phyloP scores from a whole-genome alignment of 35 echinoderm and acorn worm species.

The Eucidaris tribuloides region DNA sequence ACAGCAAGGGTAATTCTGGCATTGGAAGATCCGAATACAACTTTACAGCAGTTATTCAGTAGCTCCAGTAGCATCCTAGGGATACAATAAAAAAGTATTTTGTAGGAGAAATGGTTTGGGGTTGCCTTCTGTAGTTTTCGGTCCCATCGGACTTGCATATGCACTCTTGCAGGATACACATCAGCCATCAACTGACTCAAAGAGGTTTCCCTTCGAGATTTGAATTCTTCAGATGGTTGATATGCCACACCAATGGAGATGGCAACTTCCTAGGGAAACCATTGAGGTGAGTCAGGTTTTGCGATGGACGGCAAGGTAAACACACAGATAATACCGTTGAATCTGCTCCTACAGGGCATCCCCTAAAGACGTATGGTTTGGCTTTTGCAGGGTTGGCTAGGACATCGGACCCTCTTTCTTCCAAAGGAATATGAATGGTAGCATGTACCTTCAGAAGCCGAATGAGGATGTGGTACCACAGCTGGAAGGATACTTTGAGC shows the following conservation, averaged over 20 bases:
- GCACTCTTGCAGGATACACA: background rate
- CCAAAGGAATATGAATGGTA: background rate
- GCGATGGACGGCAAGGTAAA: background rate
- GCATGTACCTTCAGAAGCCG: background rate
- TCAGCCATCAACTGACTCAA: background rate
- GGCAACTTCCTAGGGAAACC: background rate
- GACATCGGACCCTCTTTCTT: background rate
- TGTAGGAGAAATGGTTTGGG: no score
- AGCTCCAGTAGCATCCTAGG: background rate
- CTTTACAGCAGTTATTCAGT: background rate
- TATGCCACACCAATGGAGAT: background rate
- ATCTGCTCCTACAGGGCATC: background rate
- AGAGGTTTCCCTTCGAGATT: background rate
- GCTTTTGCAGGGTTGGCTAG: no score
- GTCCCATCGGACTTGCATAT: background rate
- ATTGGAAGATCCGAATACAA: no score
- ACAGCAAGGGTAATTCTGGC: background rate
- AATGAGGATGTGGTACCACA: background rate
- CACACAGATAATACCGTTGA: background rate
- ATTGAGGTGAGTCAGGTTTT: background rate
- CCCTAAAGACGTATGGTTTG: no score
- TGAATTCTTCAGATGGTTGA: no score
- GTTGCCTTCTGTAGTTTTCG: no score
- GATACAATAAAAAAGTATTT: no score
- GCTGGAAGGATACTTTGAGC: background rate